Base-by-base conservation (phyloP, 2,888 invertebrate species). In the Ectemnius cavifrons region DNA sequence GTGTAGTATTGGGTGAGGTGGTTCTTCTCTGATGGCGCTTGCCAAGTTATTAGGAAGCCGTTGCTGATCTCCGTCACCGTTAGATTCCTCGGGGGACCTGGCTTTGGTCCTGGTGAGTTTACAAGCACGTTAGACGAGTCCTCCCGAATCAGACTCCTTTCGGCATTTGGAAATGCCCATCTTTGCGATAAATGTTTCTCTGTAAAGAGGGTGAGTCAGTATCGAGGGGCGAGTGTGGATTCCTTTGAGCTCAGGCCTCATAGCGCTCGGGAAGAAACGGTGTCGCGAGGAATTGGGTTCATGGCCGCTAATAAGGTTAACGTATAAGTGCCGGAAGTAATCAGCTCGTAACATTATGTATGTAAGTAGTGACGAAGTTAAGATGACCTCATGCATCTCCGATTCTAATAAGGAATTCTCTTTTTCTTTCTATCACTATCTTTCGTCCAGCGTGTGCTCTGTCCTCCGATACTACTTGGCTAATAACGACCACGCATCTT, bases 41-140 rank as follows among this genome's bases (percentile, higher is more conserved):
- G 95, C 98, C 97, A 98, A 86, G 96, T 95, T 90, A 98, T 96
- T 84, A 96, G 94, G 92, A 98, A 97, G 82, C 97, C 97, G 91
- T 97, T 97, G 91, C 95, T 95, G 81, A 97, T 95, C 92, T 97
- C 97, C 63, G 95, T 95, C 78, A 98, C 96, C 67, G 97, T 96
- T 84, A 98, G 93, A 92, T 98, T 98, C 83, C 96, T 94, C 45
- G 98, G 98, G 63, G 96, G 95, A 86, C 97, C 96, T 65, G 99
- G 98, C 92, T 96, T 96, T 73, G 98, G 97, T 91, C 98, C 98
- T 98, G 84, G 73, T 59, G 69, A 78, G 75, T 71, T 37, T 37
- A 37, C 37, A 37, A 37, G 37, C 37, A 37, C 37, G 37, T 37
- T 37, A 37, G 37, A 37, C 37, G 37, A 37, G 37, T 37, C 37